phyloP scores from a whole-genome alignment of 2,113 vertebrate genomes.

The Nothoprocta perdicaria region DNA sequence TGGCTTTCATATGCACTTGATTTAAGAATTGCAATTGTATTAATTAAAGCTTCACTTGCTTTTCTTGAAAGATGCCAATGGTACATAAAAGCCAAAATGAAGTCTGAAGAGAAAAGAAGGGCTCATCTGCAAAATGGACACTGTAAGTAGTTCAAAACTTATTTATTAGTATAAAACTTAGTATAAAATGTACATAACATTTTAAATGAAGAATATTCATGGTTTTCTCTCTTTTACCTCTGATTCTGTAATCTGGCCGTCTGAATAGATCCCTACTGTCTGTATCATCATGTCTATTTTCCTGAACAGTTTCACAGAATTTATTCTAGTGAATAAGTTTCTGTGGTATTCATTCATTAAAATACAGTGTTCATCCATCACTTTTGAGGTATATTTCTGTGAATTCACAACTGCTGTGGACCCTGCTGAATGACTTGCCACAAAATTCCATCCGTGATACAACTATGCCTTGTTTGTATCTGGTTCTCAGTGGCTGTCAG shows the following conservation, averaged over 20 bases:
- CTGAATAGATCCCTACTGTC: background rate
- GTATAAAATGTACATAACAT: background rate
- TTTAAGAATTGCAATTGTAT: background rate
- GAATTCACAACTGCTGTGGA: conserved; percentile 28
- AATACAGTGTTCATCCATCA: conserved; percentile 16
- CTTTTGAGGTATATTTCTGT: conserved; percentile 20
- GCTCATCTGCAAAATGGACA: conserved; percentile 91
- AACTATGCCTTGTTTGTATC: background rate
- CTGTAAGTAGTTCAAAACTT: conserved; percentile 79
- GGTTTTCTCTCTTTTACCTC: background rate
- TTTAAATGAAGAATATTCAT: background rate
- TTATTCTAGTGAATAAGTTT: background rate
- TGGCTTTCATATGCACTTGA: background rate
- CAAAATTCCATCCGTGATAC: background rate
- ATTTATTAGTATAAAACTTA: background rate
- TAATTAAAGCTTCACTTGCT: conserved; percentile 26
- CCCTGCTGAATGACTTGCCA: background rate
- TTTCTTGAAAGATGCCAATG: conserved; percentile 90
- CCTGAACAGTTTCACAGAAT: background rate
- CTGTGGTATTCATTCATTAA: background rate
- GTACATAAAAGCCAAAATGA: conserved; percentile 98
- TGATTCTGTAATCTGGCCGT: background rate
- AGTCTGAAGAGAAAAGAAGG: conserved; percentile 95
- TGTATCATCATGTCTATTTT: background rate
- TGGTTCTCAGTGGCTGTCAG: background rate